phyloP scores from a whole-genome alignment of 2,888 invertebrate genomes.

The Drosophila recens region DNA sequence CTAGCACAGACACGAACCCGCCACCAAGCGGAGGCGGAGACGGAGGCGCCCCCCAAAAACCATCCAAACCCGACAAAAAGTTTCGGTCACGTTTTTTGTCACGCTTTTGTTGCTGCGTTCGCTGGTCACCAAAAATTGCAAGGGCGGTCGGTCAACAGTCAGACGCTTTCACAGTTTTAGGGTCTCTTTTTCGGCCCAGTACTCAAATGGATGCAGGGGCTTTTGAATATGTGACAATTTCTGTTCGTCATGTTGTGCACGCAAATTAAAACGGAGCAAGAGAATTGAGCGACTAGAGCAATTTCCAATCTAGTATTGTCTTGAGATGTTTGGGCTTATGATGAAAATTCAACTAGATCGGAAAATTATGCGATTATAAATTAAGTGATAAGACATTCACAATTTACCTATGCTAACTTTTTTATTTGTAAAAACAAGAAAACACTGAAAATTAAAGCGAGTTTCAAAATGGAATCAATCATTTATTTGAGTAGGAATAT shows the following conservation, averaged over 20 bases:
- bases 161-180: conserved; percentile 50
- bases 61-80: conserved; percentile 51
- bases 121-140: conserved; percentile 64
- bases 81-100: conserved; percentile 74
- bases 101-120: conserved; percentile 55
- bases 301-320: too few relatives aligned
- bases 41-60: conserved; percentile 20
- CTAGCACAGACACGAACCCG: conserved; percentile 61
- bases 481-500: too few relatives aligned
- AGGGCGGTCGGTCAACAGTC: conserved; percentile 64
- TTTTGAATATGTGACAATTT: neutral
- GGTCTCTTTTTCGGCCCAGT: conserved; percentile 12
- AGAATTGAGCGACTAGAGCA: too few relatives aligned
- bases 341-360: too few relatives aligned
- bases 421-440: too few relatives aligned
- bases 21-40: conserved; percentile 56
- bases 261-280: too few relatives aligned
- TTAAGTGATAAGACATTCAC: too few relatives aligned
- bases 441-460: too few relatives aligned
- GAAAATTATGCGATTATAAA: too few relatives aligned
- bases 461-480: too few relatives aligned
- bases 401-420: too few relatives aligned
- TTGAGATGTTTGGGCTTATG: too few relatives aligned
- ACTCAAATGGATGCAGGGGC: neutral
- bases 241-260: neutral